Evolutionary conservation across 2,797 vertebrate genomes (phyloP).

Genomic region (Platalea minor): DNA sequence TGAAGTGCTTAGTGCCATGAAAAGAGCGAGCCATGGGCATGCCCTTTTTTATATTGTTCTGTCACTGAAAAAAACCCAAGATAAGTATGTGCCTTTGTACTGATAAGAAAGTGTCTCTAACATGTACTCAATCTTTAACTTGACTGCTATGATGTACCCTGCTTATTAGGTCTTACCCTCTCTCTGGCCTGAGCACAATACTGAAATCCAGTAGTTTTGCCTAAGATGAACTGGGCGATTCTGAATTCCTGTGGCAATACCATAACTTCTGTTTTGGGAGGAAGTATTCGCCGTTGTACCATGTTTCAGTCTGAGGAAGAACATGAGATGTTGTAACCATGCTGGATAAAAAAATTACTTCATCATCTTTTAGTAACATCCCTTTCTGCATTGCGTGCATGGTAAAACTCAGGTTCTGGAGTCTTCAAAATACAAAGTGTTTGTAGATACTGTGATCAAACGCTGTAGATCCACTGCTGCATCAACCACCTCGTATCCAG

Average conservation of each 20-base stretch:
- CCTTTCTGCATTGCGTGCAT: not conserved
- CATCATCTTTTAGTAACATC: not conserved
- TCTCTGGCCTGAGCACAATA: not conserved
- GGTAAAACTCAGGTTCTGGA: not conserved
- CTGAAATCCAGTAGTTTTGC: not conserved
- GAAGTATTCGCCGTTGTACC: not conserved
- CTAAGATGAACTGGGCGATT: not conserved
- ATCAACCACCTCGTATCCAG: not conserved
- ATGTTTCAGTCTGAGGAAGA: not conserved
- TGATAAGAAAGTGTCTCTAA: not conserved
- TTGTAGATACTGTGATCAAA: not conserved
- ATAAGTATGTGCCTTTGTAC: not conserved
- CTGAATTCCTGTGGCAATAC: not conserved
- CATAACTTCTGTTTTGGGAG: not conserved
- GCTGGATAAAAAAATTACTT: not conserved
- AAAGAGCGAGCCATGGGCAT: not conserved
- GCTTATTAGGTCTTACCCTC: not conserved
- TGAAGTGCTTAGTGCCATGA: not conserved
- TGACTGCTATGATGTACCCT: not conserved
- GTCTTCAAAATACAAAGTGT: not conserved
- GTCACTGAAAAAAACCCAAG: not conserved
- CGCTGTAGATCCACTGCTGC: not conserved
- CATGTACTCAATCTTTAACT: not conserved
- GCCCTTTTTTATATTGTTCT: not conserved
- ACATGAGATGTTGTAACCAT: not conserved